A percentile compares a stretch with the other conserved stretches of the same genome.
These are phyloP conservation scores for Phalacrocorax carbo DNA, from an alignment of 2,113 vertebrate species.

Conservation along the genomic window DNA sequence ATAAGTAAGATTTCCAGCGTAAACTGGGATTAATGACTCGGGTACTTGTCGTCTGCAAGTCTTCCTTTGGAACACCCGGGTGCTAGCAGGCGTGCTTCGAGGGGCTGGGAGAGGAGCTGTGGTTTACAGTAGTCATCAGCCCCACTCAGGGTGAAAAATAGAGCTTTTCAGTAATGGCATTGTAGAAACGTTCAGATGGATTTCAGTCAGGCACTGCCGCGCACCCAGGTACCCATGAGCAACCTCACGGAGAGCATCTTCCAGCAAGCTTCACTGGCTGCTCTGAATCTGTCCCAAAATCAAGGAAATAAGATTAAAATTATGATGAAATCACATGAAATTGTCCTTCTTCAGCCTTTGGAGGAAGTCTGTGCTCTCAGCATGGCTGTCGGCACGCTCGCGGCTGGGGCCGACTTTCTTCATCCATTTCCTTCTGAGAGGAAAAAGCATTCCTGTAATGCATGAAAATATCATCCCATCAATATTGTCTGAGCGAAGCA, in stretches of 20 bases:
- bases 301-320: neutral
- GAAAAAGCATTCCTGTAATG: neutral
- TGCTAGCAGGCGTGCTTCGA: neutral
- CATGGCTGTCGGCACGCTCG: rapidly evolving
- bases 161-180: neutral
- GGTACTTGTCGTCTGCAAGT: neutral
- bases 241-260: neutral
- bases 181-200: neutral
- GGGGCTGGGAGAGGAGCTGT: neutral
- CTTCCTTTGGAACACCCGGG: neutral
- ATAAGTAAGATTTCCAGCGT: neutral
- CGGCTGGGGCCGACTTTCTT: neutral
- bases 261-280: neutral
- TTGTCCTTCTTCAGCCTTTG: neutral
- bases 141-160: neutral
- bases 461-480: neutral
- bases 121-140: neutral
- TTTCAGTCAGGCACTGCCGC: rapidly evolving
- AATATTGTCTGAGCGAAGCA: neutral
- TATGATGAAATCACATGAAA: neutral
- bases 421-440: neutral
- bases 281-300: neutral
- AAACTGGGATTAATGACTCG: neutral
- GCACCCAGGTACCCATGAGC: rapidly evolving
- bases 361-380: neutral